phyloP scores from a whole-genome alignment of 2,888 invertebrate genomes.

The Dicycla oo region DNA sequence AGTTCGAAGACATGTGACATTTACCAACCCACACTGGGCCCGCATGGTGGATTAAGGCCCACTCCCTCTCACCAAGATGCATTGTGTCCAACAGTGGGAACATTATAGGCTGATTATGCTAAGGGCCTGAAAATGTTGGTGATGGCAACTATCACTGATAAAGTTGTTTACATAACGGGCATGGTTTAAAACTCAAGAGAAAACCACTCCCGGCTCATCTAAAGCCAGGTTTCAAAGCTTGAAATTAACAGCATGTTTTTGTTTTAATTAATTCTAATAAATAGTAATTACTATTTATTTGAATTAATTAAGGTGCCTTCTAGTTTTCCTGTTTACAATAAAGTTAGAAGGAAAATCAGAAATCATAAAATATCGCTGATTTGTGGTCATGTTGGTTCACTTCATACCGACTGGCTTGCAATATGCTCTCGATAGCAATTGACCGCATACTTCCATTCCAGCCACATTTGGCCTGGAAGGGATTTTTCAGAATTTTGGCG shows the following conservation, averaged over 20 bases:
- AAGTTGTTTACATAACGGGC: neutral
- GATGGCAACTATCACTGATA: too few species aligned
- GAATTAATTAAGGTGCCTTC: neutral
- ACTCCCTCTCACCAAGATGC: too few species aligned
- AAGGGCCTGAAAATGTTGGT: too few species aligned
- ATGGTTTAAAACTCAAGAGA: neutral
- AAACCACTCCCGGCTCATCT: neutral
- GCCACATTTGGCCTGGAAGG: neutral
- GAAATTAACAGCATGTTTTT: neutral
- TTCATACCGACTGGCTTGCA: neutral
- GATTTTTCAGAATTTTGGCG: neutral
- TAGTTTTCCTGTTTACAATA: conserved; percentile 52
- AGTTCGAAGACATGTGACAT: too few species aligned
- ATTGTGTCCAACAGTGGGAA: too few species aligned
- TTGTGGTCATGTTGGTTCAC: conserved; percentile 11
- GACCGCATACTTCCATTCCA: neutral
- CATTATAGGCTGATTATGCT: too few species aligned
- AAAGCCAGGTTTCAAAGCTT: too few species aligned
- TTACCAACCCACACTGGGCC: too few species aligned
- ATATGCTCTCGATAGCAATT: neutral
- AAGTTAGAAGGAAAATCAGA: conserved; percentile 32
- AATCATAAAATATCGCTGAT: conserved; percentile 9
- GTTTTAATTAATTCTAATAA: conserved; percentile 36
- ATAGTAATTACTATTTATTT: too few species aligned
- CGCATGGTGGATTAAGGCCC: too few species aligned